Evolutionary conservation across 1,140 invertebrate species (phyloP).

Genomic region (Bactericera cockerelli): DNA sequence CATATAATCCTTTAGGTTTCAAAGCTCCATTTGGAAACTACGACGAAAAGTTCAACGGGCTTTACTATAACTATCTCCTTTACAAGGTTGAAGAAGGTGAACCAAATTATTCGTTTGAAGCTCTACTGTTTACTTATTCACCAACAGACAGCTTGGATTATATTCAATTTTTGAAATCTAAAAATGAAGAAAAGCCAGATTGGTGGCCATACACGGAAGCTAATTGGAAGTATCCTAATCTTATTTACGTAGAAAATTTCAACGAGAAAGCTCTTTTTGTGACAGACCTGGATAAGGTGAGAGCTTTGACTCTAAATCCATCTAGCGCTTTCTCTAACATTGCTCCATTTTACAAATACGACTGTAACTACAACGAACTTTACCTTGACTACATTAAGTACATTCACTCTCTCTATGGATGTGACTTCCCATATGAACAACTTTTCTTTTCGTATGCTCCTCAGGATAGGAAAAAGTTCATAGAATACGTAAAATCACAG

Average conservation of each 20-base stretch:
- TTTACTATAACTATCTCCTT: not conserved
- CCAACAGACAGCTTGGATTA: not conserved
- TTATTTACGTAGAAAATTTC: not conserved
- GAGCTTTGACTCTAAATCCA: not conserved
- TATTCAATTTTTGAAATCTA: not conserved
- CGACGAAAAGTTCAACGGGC: not conserved
- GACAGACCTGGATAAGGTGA: not conserved
- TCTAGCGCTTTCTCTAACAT: not conserved
- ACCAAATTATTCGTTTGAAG: not conserved
- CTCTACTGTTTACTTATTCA: not conserved
- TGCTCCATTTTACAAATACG: constrained; percentile 3
- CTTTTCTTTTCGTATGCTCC: constrained; percentile 1
- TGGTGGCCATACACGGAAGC: not conserved
- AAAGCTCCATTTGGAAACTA: not conserved
- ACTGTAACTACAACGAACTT: constrained; percentile 4
- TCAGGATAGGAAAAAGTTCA: not conserved
- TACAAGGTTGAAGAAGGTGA: not conserved
- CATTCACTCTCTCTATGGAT: not conserved
- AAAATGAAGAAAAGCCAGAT: constrained; percentile 5
- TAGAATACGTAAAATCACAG: not conserved
- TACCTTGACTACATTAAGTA: not conserved
- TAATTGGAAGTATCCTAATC: not conserved
- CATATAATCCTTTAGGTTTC: not conserved
- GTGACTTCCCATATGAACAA: not conserved
- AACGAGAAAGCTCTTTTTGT: not conserved